Base-by-base conservation (phyloP, 2,113 vertebrate species). In the Oncorhynchus masou region DNA sequence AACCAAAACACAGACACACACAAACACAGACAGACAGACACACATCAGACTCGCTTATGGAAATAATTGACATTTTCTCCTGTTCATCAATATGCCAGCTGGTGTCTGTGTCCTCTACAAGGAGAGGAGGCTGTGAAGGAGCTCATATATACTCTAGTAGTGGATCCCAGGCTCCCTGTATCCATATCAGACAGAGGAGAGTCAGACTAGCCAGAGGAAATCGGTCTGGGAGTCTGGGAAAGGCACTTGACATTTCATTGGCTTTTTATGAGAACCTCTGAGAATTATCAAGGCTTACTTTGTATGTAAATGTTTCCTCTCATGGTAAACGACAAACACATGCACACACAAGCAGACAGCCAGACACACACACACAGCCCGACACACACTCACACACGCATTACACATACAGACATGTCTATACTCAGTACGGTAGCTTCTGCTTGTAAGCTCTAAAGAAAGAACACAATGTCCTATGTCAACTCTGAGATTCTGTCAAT, bases 231-330 rank as follows among this genome's bases (percentile, higher is more conserved):
- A 90, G 22, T 54, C 39, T 45, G 39, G 16, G 16, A 15, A 87
- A 85, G 74, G 78, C 83, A 82, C 79, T 89, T 92, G 39, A 83
- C 90, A 91, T 90, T 92, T 92, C 77, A 59, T 75, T 90, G 88
- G 78, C 88, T 89, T 92, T 90, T 88, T 75, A 76, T 79, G 62
- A 74, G 27, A 74, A 74, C 84, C 84, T 85, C 15, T 81, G 85
- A 84, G 77, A 51, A 80, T 65, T 73, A 69, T 80, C 85, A 51
- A 71, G 73, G 78, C 49, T 51, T 15, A 51, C 69, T 84, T 75
- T 64, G 7, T 64, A n/a, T 22, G 85, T 89, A 77, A 81, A 87
- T 87, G 84, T 84, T 77, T 80, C 79, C 65, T 67, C n/a, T 69
- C 70, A 67, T 72, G 83, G 13, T 20, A 65, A 27, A 29, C 70